Evolutionary conservation across 2,888 invertebrate species (phyloP).

Genomic region (Mythimna pallens): DNA sequence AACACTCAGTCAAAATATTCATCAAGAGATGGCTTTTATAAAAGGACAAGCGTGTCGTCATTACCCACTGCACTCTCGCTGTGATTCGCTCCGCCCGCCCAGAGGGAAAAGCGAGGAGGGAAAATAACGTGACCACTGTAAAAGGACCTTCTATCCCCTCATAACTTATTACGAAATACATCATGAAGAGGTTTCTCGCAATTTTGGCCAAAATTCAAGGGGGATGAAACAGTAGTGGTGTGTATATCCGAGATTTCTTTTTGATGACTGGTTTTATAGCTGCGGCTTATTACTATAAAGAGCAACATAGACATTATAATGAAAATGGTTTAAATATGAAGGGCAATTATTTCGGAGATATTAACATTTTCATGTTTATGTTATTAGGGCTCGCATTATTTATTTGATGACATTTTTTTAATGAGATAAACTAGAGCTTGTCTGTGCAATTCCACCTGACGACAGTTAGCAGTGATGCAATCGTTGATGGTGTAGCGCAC

Average conservation of each 20-base stretch:
- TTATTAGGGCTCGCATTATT: too few relatives aligned
- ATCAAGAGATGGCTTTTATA: slow-evolving; percentile 57
- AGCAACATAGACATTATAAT: slow-evolving; percentile 51
- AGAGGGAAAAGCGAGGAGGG: slow-evolving; percentile 57
- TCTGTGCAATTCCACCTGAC: too few relatives aligned
- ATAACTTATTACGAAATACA: background rate
- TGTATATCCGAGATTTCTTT: slow-evolving; percentile 63
- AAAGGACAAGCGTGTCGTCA: slow-evolving; percentile 62
- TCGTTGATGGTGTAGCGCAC: too few relatives aligned
- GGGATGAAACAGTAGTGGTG: slow-evolving; percentile 46
- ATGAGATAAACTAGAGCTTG: too few relatives aligned
- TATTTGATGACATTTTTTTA: background rate
- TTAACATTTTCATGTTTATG: slow-evolving; percentile 8
- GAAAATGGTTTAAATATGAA: slow-evolving; percentile 16
- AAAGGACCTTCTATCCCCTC: slow-evolving; percentile 42
- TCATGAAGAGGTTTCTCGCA: slow-evolving; percentile 19
- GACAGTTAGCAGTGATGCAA: too few relatives aligned
- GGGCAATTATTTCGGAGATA: background rate
- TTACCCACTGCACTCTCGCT: slow-evolving; percentile 61
- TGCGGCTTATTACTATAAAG: slow-evolving; percentile 48
- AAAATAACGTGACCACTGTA: slow-evolving; percentile 54
- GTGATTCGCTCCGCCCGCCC: slow-evolving; percentile 73
- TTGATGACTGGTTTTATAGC: slow-evolving; percentile 60
- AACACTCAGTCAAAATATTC: slow-evolving; percentile 44
- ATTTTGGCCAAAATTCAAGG: slow-evolving; percentile 13